Evolutionary conservation across 1,140 invertebrate genomes (phyloP).

Genomic region (Camponotus pennsylvanicus): DNA sequence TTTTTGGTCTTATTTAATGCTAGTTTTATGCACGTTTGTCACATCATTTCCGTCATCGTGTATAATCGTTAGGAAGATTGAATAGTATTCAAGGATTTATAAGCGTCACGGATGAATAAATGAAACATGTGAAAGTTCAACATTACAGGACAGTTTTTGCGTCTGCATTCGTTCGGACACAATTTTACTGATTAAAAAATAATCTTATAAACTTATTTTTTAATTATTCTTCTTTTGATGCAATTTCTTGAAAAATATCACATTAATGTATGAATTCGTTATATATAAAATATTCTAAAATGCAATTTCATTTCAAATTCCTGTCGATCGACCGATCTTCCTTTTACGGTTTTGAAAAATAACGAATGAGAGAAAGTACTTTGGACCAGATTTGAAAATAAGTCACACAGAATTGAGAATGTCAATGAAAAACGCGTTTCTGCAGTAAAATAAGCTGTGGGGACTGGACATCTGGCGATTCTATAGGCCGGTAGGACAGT

Average conservation of each 20-base stretch:
- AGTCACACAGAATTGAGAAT: neutral
- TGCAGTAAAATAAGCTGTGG: constrained; percentile 74
- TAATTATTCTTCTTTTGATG: neutral
- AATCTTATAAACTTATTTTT: neutral
- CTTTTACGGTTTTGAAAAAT: constrained; percentile 3
- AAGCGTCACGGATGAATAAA: constrained; percentile 48
- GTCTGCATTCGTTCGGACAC: neutral
- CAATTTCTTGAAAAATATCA: neutral
- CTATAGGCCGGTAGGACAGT: constrained; percentile 78
- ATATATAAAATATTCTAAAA: neutral
- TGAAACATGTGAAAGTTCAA: constrained; percentile 39
- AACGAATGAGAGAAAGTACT: neutral
- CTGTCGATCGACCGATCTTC: neutral
- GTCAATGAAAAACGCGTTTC: constrained; percentile 33
- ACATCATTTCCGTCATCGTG: constrained; percentile 10
- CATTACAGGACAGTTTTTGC: neutral
- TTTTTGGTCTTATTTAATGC: constrained; percentile 19
- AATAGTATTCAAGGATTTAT: constrained; percentile 55
- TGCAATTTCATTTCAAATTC: neutral
- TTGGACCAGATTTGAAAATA: neutral
- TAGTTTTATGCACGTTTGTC: constrained; percentile 28
- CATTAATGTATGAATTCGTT: neutral
- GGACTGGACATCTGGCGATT: constrained; percentile 82
- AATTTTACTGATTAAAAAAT: neutral
- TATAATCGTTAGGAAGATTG: constrained; percentile 45